Conservation (phyloP, 2,113 vertebrate species). For the Oreochromis niloticus region DNA sequence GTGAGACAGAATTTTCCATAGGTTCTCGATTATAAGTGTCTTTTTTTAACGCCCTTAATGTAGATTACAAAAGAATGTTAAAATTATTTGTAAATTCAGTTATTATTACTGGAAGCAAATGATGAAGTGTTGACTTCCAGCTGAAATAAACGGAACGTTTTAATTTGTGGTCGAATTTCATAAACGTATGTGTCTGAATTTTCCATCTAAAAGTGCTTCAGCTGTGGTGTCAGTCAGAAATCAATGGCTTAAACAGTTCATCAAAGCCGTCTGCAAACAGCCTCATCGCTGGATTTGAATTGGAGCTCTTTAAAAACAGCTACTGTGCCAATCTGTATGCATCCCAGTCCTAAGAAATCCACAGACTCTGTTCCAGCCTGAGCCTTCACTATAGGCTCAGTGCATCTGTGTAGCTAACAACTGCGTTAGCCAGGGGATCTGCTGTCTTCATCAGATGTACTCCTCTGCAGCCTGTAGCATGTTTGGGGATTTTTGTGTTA, state of each 20-base stretch:
- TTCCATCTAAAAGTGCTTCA: neutral
- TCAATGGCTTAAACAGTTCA: neutral
- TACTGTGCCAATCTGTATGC: slow-evolving; percentile 18
- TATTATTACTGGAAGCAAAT: neutral
- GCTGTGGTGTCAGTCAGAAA: neutral
- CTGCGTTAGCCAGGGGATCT: slow-evolving; percentile 31
- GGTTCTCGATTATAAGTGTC: neutral
- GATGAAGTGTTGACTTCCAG: neutral
- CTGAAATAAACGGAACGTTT: neutral
- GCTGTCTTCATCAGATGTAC: slow-evolving; percentile 45
- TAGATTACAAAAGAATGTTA: neutral
- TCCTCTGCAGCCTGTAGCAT: slow-evolving; percentile 27
- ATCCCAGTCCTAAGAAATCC: neutral
- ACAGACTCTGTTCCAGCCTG: neutral
- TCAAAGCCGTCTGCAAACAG: neutral
- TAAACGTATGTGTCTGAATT: neutral
- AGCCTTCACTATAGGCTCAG: neutral
- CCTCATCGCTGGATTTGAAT: slow-evolving; percentile 14
- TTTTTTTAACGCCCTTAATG: neutral
- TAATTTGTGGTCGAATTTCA: neutral
- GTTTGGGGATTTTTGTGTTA: slow-evolving; percentile 34
- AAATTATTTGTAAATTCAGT: neutral
- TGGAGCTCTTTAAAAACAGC: neutral
- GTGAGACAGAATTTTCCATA: neutral
- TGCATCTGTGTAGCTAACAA: slow-evolving; percentile 28